These are phyloP conservation scores for Siderastrea radians DNA, from an alignment of 92 coral and sea anemone genomes.

Conservation along the genomic window DNA sequence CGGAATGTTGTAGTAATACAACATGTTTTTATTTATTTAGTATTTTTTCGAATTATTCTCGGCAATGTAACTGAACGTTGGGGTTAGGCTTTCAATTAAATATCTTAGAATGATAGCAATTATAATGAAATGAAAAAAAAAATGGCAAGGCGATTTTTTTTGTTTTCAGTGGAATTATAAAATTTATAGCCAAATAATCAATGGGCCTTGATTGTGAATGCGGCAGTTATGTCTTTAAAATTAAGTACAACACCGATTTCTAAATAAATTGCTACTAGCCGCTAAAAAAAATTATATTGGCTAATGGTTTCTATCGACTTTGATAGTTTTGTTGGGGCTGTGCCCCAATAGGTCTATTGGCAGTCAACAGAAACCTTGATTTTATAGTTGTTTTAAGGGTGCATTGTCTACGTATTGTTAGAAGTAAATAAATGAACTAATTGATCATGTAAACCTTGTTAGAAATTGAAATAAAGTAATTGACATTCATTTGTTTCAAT, in stretches of 20 bases:
- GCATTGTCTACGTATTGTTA: too few species aligned
- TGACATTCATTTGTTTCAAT: background rate
- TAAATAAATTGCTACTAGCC: too few species aligned
- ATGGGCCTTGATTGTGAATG: too few species aligned
- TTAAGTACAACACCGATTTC: too few species aligned
- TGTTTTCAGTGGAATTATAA: background rate
- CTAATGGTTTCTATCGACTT: background rate
- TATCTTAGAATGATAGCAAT: background rate
- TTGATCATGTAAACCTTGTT: background rate
- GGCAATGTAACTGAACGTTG: background rate
- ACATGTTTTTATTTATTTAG: constrained; percentile 1
- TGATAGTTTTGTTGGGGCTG: background rate
- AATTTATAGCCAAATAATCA: too few species aligned
- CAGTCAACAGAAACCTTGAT: background rate
- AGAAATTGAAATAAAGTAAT: background rate
- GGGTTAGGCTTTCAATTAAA: background rate
- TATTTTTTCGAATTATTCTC: background rate
- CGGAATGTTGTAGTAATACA: background rate
- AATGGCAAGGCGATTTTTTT: background rate
- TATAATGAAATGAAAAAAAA: background rate
- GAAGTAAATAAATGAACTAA: background rate
- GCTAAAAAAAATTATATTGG: background rate
- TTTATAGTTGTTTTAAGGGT: background rate
- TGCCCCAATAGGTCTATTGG: background rate
- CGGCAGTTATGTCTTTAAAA: too few species aligned